phyloP scores from a whole-genome alignment of 1,140 invertebrate genomes.

The Drosophila ananassae region DNA sequence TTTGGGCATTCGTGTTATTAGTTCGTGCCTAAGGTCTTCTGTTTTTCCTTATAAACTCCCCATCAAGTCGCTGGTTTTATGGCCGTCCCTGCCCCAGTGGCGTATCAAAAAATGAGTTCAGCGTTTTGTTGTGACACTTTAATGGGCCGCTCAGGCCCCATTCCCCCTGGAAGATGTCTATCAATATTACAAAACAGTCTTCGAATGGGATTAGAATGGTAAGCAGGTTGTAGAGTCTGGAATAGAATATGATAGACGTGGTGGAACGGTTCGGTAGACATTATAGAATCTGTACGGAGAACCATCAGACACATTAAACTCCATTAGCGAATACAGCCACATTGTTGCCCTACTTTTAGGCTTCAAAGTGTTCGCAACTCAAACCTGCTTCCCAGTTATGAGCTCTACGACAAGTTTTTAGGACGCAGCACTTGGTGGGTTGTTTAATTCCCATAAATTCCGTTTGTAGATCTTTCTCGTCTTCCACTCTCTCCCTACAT shows the following conservation, averaged over 20 bases:
- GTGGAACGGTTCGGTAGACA: slow-evolving; percentile 4
- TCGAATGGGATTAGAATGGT: slow-evolving; percentile 39
- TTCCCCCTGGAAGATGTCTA: slow-evolving; percentile 25
- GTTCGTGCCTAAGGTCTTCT: slow-evolving; percentile 71
- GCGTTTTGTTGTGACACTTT: slow-evolving; percentile 79
- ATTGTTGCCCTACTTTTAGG: background rate
- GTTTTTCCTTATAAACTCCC: slow-evolving; percentile 51
- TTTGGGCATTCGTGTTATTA: slow-evolving; percentile 67
- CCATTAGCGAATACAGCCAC: background rate
- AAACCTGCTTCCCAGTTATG: background rate
- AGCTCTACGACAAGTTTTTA: background rate
- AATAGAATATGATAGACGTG: background rate
- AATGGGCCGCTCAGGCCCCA: slow-evolving; percentile 32
- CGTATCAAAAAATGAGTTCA: slow-evolving; percentile 76
- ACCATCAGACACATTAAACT: background rate
- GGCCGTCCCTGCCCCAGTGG: slow-evolving; percentile 35
- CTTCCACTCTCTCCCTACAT: slow-evolving; percentile 8
- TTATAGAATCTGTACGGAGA: background rate
- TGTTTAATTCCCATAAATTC: slow-evolving; percentile 45
- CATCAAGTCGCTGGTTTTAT: slow-evolving; percentile 75
- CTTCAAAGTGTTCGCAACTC: background rate
- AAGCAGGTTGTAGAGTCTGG: slow-evolving; percentile 14
- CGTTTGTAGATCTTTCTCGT: slow-evolving; percentile 42
- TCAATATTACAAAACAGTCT: slow-evolving; percentile 58
- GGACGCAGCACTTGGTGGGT: slow-evolving; percentile 11